These are phyloP conservation scores for Leuctra nigra DNA, from an alignment of 2,888 invertebrate species.

Conservation along the genomic window DNA sequence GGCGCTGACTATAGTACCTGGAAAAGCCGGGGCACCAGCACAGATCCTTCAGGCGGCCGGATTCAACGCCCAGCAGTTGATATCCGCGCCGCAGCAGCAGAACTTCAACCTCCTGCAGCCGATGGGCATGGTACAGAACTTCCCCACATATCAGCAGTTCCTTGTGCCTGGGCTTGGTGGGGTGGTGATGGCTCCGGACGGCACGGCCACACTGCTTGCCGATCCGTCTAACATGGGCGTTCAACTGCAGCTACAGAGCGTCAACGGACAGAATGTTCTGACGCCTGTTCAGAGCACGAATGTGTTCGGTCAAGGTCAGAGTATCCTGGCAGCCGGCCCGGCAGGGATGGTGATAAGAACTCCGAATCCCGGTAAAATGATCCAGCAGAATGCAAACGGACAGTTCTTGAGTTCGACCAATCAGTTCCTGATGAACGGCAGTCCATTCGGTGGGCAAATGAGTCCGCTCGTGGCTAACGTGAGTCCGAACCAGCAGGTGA, in stretches of 20 bases:
- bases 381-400: conserved; percentile 56
- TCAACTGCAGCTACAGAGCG: conserved; percentile 72
- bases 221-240: conserved; percentile 62
- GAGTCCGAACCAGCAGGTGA: conserved; percentile 61
- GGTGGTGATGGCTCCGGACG: conserved; percentile 74
- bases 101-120: conserved; percentile 70
- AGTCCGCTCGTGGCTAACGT: conserved; percentile 69
- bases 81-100: conserved; percentile 46
- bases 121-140: conserved; percentile 67
- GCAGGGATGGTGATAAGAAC: conserved; percentile 74
- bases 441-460: conserved; percentile 39
- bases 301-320: conserved; percentile 55
- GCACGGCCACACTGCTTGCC: conserved; percentile 61
- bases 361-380: conserved; percentile 44
- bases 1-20: conserved; percentile 68
- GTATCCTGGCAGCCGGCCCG: conserved; percentile 58
- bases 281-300: conserved; percentile 61
- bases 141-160: conserved; percentile 74
- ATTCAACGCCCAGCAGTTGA: conserved; percentile 60
- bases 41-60: conserved; percentile 72
- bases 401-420: conserved; percentile 65
- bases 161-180: conserved; percentile 74
- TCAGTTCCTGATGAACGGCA: conserved; percentile 68
- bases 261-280: conserved; percentile 68
- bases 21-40: conserved; percentile 60